Evolutionary conservation across 2,888 invertebrate genomes (phyloP).

Genomic region (Tromatobia lineatoria): DNA sequence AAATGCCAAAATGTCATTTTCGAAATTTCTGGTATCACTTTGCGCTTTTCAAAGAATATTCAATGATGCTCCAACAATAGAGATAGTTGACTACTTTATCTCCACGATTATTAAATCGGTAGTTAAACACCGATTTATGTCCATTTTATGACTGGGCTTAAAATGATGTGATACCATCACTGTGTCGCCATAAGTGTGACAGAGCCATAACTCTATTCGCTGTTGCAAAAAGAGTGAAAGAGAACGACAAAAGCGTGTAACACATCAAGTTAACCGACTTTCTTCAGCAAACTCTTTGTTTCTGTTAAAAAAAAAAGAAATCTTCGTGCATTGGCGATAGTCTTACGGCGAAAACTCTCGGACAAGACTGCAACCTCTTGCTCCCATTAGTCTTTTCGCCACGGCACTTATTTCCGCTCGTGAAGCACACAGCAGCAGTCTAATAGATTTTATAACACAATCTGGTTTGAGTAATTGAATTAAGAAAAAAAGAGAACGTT

Average conservation of each 20-base stretch:
- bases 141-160: constrained; percentile 5
- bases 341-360: neutral
- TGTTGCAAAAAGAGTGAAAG: too few relatives aligned
- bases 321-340: neutral
- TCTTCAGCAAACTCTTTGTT: neutral
- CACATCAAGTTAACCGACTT: too few relatives aligned
- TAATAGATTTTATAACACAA: neutral
- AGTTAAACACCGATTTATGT: constrained; percentile 46
- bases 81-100: constrained; percentile 26
- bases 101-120: constrained; percentile 25
- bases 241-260: too few relatives aligned
- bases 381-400: neutral
- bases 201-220: too few relatives aligned
- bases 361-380: neutral
- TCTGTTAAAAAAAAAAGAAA: neutral
- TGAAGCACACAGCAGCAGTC: neutral
- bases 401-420: neutral
- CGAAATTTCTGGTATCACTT: constrained; percentile 54
- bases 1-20: constrained; percentile 16
- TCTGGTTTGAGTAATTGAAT: neutral
- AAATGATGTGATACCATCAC: too few relatives aligned
- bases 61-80: constrained; percentile 33
- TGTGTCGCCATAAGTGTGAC: too few relatives aligned
- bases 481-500: neutral
- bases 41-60: constrained; percentile 49